A percentile compares a stretch with the other conserved stretches of the same genome.
These are phyloP conservation scores for Rhopalosiphum padi DNA, from an alignment of 1,140 invertebrate species.

Conservation along the genomic window DNA sequence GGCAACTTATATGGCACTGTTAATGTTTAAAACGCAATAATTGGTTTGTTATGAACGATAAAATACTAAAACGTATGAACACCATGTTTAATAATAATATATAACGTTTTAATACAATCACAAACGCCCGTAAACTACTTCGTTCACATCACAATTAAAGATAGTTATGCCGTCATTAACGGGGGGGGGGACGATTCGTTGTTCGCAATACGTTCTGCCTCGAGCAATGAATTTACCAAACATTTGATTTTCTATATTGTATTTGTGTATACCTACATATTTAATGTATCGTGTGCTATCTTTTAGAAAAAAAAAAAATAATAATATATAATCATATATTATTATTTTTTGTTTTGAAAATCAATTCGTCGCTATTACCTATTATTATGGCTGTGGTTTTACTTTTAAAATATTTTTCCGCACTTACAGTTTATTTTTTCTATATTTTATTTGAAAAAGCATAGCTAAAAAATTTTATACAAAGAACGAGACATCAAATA, in stretches of 20 bases:
- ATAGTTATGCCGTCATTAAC: background rate
- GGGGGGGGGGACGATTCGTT: no score
- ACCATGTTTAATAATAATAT: background rate
- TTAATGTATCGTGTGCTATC: no score
- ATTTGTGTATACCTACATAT: no score
- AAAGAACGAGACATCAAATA: background rate
- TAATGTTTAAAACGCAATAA: background rate
- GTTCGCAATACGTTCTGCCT: background rate
- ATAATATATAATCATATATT: no score
- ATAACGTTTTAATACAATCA: background rate
- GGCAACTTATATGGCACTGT: background rate
- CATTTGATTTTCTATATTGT: no score
- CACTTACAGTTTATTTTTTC: no score
- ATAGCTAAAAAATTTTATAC: background rate
- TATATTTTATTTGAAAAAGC: background rate
- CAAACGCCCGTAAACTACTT: no score
- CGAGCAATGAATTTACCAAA: background rate
- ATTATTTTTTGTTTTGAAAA: no score
- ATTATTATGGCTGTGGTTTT: background rate
- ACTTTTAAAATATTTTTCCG: background rate
- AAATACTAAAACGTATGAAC: constrained; percentile 1
- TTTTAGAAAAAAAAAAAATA: no score
- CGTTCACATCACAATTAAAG: background rate
- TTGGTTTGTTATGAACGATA: constrained; percentile 18
- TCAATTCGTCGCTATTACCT: background rate